Conservation (phyloP, 2,888 invertebrate species). For the Tubulanus polymorphus region DNA sequence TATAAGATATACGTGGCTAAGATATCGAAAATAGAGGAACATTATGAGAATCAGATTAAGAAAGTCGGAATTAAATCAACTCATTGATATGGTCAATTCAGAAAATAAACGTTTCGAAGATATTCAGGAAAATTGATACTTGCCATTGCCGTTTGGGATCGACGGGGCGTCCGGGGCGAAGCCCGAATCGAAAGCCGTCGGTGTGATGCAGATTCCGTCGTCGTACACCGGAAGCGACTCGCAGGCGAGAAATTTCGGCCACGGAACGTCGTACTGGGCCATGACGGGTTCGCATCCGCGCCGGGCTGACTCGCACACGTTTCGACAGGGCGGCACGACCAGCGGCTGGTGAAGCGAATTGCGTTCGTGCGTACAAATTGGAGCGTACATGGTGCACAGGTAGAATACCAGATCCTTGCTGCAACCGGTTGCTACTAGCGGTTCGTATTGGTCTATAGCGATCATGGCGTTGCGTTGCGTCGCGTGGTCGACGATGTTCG, state of each 20-base stretch:
- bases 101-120: too few species aligned
- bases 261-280: constrained; percentile 37
- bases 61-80: too few species aligned
- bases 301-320: constrained; percentile 37
- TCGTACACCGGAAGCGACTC: constrained; percentile 37
- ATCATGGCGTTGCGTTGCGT: constrained; percentile 42
- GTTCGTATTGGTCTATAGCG: constrained; percentile 37
- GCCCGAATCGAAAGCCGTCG: too few species aligned
- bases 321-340: constrained; percentile 38
- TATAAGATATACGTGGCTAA: too few species aligned
- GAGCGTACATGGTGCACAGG: constrained; percentile 44
- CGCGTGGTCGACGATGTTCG: constrained; percentile 42
- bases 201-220: constrained; percentile 39
- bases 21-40: too few species aligned
- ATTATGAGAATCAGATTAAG: too few species aligned
- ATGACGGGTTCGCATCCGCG: constrained; percentile 41
- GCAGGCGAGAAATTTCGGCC: constrained; percentile 42
- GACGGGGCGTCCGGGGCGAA: too few species aligned
- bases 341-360: constrained; percentile 32
- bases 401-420: constrained; percentile 39
- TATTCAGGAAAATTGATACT: too few species aligned
- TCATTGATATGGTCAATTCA: too few species aligned
- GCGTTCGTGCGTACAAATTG: constrained; percentile 41
- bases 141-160: too few species aligned
- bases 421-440: constrained; percentile 37